Evolutionary conservation across 2,113 vertebrate species (phyloP), one percentile per base, ranked within the genome.

Genomic region (Oreochromis tanganicae): DNA sequence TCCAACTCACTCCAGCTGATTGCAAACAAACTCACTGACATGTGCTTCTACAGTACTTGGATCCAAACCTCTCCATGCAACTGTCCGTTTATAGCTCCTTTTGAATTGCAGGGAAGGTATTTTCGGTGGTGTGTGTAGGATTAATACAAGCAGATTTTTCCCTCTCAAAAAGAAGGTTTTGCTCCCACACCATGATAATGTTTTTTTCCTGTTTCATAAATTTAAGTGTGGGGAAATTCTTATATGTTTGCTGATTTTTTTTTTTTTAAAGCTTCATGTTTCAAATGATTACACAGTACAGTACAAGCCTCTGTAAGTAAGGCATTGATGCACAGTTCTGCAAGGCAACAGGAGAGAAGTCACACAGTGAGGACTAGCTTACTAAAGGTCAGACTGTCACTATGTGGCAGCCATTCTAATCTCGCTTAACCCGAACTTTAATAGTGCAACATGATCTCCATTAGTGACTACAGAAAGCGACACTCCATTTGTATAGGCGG

Each of bases 301-400:
- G 34, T 41, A 4, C 14, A 85, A 48, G 24, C n/a, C 85, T 59
- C 27, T 71, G 61, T 68, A 83, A 87, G 32, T 32, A 71, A 92
- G 10, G 66, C 75, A 50, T 21, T 19, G 34, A 48, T 59, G 56
- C 24, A 27, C 87, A 90, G 71, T 32, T 41, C 88, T 83, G 79
- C 41, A 73, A 82, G 61, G 82, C 63, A 92, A 75, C 59, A 86
- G 66, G 59, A 89, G 81, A 80, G 78, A 81, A 87, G 82, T 91
- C 89, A 46, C 80, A 83, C 59, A 55, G 85, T 19, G 59, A 93
- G 88, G 81, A 94, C 86, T 86, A 87, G 73, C 82, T 88, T 81
- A 79, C 75, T 89, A 94, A 96, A 96, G 96, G 96, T 96, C 95
- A 95, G 24, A 85, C 88, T 88, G 95, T 94, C 91, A 90, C 84